Evolutionary conservation across 2,797 vertebrate species (phyloP), one percentile per base, ranked within the genome.

Genomic region (Microchirus variegatus): DNA sequence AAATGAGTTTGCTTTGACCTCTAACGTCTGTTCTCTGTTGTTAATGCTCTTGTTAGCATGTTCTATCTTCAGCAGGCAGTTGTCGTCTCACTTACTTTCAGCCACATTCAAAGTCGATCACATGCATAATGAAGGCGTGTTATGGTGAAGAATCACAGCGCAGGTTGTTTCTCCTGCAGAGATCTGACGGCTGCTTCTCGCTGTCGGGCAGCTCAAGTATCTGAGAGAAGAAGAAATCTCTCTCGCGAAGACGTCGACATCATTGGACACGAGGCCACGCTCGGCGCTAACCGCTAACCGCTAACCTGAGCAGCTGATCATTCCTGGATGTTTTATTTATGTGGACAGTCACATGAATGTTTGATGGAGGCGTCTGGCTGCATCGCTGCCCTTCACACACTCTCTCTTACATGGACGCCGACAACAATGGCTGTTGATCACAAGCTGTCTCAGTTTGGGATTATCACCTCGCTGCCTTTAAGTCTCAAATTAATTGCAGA

Each of bases 401-500:
- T 57, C 48, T 49, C 53, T 54, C 14, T 43, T 45, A 44, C 61
- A 9, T 45, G 51, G 49, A 40, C 58, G 63, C 76, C 86, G 73
- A 79, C 40, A 76, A 46, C 31, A 67, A 67, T 59, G 55, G 63
- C 19, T 40, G 59, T 70, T 73, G 73, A 83, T 80, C 67, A 58
- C 61, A 70, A 22, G 45, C 65, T 43, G 51, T 63, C 81, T 53
- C 52, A 63, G 75, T 75, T 62, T 50, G 19, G 53, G 56, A 72
- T 84, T 75, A 81, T 77, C 70, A 73, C 54, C 58, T 80, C 71
- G 77, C 81, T 83, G 79, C 81, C 74, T 85, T 83, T 76, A 85
- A 82, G 74, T 78, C 79, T 84, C 69, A 83, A 81, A 85, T 83
- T 87, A 88, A 87, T 86, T 83, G 79, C 70, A 80, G 64, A 70